These are phyloP conservation scores for Chlorospingus flavigularis DNA, from an alignment of 2,797 vertebrate genomes.

Conservation along the genomic window DNA sequence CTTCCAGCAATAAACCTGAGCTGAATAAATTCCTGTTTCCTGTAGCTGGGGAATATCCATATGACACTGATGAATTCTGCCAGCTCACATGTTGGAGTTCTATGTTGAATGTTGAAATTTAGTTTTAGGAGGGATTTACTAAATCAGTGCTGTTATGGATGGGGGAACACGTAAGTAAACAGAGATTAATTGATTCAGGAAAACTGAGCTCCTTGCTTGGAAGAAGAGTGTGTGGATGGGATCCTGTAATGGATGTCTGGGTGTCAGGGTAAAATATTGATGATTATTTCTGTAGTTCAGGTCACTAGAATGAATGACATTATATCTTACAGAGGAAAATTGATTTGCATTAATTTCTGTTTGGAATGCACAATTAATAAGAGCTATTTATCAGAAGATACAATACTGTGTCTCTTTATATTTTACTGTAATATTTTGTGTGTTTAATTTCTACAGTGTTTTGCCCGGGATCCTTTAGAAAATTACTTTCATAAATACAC, in stretches of 20 bases:
- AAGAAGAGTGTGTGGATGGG: background rate
- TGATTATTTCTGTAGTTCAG: background rate
- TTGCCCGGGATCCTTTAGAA: background rate
- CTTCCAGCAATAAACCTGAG: background rate
- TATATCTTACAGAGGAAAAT: background rate
- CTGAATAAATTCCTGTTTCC: background rate
- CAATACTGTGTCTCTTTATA: background rate
- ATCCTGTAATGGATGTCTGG: background rate
- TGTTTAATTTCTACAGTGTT: background rate
- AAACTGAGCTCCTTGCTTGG: background rate
- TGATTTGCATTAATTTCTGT: background rate
- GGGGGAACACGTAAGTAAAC: background rate
- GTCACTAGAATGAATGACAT: conserved; percentile 19
- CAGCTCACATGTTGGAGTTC: background rate
- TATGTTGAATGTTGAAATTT: conserved; percentile 1
- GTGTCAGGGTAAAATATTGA: background rate
- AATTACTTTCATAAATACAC: background rate
- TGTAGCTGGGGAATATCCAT: background rate
- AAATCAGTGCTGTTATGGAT: background rate
- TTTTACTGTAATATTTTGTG: background rate
- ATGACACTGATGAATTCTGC: background rate
- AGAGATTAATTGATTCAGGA: background rate
- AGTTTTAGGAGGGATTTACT: conserved; percentile 36
- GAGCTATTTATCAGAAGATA: background rate
- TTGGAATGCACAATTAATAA: background rate